Conservation (phyloP, 1,140 invertebrate species). For the Zelostemma sp. region DNA sequence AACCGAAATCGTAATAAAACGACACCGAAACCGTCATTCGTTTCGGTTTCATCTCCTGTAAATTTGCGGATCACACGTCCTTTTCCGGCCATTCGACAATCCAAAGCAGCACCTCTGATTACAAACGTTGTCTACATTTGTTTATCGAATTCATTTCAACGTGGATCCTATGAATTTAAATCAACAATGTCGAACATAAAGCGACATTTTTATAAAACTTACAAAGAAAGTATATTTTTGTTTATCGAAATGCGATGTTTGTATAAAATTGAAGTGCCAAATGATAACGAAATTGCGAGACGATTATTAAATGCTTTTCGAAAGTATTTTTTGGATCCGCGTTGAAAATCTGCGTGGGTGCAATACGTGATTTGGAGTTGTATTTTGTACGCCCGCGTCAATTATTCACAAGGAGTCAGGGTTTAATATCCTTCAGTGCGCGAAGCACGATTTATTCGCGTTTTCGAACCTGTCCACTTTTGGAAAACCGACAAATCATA, state of each 20-base stretch:
- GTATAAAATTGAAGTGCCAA: conserved; percentile 24
- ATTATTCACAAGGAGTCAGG: conserved; percentile 20
- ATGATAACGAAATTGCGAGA: conserved; percentile 21
- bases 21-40: no score
- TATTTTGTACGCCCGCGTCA: conserved; percentile 29
- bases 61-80: conserved; percentile 24
- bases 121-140: not conserved
- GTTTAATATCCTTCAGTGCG: conserved; percentile 16
- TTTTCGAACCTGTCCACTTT: not conserved
- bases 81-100: conserved; percentile 44
- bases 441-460: conserved; percentile 6
- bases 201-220: no score
- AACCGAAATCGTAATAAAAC: no score
- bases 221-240: no score
- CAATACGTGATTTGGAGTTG: conserved; percentile 26
- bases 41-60: no score
- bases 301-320: conserved; percentile 19
- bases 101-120: conserved; percentile 21
- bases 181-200: not conserved
- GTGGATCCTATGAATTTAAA: not conserved
- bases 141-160: conserved; percentile 5
- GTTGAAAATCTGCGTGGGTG: conserved; percentile 24
- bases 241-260: no score
- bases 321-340: conserved; percentile 28
- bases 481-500: not conserved